phyloP scores from a whole-genome alignment of 53 echinoderm and acorn worm genomes.

The Antedon mediterranea region DNA sequence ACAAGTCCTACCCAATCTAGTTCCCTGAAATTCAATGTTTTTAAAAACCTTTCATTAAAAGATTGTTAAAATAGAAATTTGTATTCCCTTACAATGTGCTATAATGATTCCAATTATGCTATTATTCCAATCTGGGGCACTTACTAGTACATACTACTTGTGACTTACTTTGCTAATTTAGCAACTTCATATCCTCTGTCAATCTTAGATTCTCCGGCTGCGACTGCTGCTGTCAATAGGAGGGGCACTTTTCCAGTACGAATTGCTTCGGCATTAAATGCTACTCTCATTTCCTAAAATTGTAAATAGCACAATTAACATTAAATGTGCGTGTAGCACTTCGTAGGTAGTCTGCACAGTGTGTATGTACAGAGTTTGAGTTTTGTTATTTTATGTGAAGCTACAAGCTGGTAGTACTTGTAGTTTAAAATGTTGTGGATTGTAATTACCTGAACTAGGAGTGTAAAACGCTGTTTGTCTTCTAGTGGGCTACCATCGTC shows the following conservation, averaged over 20 bases:
- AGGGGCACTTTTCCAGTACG: constrained; percentile 13
- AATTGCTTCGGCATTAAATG: constrained; percentile 14
- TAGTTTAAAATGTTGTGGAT: not conserved
- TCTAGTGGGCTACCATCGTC: not conserved
- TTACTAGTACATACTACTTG: too few relatives aligned
- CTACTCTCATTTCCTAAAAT: constrained; percentile 21
- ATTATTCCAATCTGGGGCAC: too few relatives aligned
- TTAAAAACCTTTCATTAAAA: not conserved
- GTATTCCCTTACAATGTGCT: too few relatives aligned
- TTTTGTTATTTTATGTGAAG: too few relatives aligned
- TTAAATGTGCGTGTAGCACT: too few relatives aligned
- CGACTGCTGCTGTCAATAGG: constrained; percentile 15
- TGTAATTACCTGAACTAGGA: constrained; percentile 1
- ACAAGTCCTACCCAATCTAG: constrained; percentile 31
- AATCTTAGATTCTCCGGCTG: constrained; percentile 16
- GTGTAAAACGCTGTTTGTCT: constrained; percentile 3
- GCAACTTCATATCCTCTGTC: constrained; percentile 26
- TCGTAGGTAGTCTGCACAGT: too few relatives aligned
- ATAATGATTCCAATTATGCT: too few relatives aligned
- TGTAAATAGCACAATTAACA: too few relatives aligned
- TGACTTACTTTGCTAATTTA: constrained; percentile 11
- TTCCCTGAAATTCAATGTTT: constrained; percentile 1
- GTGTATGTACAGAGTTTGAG: too few relatives aligned
- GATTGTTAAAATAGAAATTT: too few relatives aligned
- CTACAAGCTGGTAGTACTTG: too few relatives aligned